These are phyloP conservation scores for Brachionus calyciflorus DNA, from an alignment of 1,140 invertebrate species.

Conservation along the genomic window DNA sequence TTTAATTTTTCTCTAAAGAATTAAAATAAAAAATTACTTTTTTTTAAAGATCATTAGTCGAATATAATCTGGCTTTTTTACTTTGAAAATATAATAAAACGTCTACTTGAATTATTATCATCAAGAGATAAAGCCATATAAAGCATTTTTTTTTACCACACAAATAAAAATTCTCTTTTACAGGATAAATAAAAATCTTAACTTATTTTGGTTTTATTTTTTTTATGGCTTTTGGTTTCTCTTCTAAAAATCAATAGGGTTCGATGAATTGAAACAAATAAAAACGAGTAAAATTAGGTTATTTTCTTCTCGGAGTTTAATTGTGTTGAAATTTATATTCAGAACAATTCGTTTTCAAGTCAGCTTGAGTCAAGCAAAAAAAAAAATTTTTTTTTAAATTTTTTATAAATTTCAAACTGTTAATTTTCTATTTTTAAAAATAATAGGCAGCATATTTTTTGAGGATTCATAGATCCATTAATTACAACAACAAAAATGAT, in stretches of 20 bases:
- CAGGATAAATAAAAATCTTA: no score
- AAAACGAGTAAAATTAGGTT: slow-evolving; percentile 24
- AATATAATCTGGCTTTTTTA: no score
- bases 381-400: no score
- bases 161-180: no score
- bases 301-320: background rate
- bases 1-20: background rate
- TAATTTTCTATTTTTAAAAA: slow-evolving; percentile 12
- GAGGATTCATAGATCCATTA: no score
- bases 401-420: slow-evolving; percentile 34
- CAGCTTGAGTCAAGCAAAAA: slow-evolving; percentile 38
- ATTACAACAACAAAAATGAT: no score
- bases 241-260: background rate
- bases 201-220: no score
- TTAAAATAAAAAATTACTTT: no score
- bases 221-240: no score
- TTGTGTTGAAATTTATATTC: slow-evolving; percentile 18
- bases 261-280: slow-evolving; percentile 29
- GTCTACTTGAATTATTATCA: slow-evolving; percentile 32
- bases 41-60: no score
- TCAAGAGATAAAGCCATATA: slow-evolving; percentile 23
- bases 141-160: background rate
- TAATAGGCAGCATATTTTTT: slow-evolving; percentile 31
- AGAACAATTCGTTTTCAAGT: slow-evolving; percentile 16
- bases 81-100: no score